Percentiles rank a stretch among this genome's conserved stretches.
Evolutionary conservation across 2,113 vertebrate species (phyloP).

Genomic region (Rhea pennata): DNA sequence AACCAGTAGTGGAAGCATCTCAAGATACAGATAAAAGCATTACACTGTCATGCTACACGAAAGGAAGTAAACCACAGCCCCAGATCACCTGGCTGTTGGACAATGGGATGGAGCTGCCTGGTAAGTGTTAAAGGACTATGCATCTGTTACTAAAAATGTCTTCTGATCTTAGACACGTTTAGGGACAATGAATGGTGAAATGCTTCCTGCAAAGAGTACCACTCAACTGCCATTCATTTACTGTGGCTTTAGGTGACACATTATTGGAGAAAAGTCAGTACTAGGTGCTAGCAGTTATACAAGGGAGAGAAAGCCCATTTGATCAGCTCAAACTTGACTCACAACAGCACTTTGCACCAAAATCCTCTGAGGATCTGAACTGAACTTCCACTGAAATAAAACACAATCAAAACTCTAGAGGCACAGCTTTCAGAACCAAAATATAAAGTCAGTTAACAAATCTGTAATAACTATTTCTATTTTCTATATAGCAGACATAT

Average conservation of each 20-base stretch:
- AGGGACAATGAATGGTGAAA: background rate
- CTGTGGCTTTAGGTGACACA: accelerated
- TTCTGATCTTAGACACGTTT: background rate
- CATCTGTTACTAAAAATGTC: accelerated
- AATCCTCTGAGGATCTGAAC: background rate
- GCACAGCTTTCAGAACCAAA: background rate
- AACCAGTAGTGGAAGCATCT: conserved; percentile 56
- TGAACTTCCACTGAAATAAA: background rate
- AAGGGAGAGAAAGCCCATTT: background rate
- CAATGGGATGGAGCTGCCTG: conserved; percentile 50
- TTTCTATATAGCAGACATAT: accelerated
- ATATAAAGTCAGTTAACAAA: background rate
- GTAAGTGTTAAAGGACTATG: background rate
- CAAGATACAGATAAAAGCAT: background rate
- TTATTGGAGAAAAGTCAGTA: background rate
- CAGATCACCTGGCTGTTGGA: conserved; percentile 74
- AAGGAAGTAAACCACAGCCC: conserved; percentile 69
- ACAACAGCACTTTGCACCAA: background rate
- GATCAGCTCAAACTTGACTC: background rate
- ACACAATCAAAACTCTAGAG: background rate
- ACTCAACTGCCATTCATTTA: background rate
- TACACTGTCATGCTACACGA: conserved; percentile 54
- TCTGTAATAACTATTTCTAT: background rate
- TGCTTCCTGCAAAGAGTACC: background rate
- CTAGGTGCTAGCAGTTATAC: background rate